phyloP scores from a whole-genome alignment of 2,888 invertebrate species.

The Marronus borbonicus region DNA sequence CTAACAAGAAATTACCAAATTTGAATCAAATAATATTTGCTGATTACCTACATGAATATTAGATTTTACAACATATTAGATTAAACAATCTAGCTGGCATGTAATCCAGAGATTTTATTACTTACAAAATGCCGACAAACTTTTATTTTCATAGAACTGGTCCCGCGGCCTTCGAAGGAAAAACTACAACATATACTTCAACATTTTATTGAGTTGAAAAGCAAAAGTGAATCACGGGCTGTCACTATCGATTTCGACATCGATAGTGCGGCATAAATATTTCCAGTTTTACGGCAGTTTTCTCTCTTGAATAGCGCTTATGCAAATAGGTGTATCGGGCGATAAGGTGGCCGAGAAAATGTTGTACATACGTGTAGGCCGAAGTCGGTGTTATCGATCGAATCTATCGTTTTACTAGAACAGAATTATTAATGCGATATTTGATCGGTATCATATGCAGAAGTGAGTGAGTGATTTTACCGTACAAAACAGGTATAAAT shows the following conservation, averaged over 20 bases:
- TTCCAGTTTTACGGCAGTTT: constrained; percentile 46
- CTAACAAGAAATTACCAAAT: not conserved
- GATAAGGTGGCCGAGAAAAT: constrained; percentile 26
- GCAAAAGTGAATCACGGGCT: constrained; percentile 37
- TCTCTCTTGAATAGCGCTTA: constrained; percentile 31
- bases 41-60: not conserved
- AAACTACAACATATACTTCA: not conserved
- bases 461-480: not conserved
- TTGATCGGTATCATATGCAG: constrained; percentile 33
- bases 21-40: not conserved
- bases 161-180: not conserved
- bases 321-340: constrained; percentile 22
- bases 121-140: not conserved
- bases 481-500: constrained; percentile 17
- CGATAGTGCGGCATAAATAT: constrained; percentile 28
- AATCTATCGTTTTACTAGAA: constrained; percentile 41
- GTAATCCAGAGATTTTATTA: not conserved
- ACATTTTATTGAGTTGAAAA: constrained; percentile 17
- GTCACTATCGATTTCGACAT: constrained; percentile 42
- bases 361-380: constrained; percentile 27
- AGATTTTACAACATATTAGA: no score
- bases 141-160: constrained; percentile 12
- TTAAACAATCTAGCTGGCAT: not conserved
- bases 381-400: constrained; percentile 33
- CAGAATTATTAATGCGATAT: constrained; percentile 45